phyloP scores from a whole-genome alignment of 2,113 vertebrate species.

The Chauna torquata region DNA sequence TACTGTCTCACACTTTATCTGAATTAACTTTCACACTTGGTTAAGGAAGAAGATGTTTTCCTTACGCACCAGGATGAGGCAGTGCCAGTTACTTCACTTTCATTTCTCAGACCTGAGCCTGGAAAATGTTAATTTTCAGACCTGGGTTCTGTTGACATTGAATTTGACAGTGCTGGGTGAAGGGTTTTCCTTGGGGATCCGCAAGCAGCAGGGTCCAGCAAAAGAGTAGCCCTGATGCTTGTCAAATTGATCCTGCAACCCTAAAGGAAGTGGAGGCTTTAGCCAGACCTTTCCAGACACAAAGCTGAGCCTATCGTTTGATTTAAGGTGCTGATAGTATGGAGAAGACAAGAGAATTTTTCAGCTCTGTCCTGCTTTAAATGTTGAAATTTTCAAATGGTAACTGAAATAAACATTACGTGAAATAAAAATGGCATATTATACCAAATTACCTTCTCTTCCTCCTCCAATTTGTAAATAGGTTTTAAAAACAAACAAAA shows the following conservation, averaged over 20 bases:
- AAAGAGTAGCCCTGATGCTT: not conserved
- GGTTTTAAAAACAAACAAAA: not conserved
- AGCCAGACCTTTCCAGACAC: not conserved
- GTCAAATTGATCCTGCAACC: not conserved
- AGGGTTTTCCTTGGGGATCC: not conserved
- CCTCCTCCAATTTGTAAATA: not conserved
- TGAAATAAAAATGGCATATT: not conserved
- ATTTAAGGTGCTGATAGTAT: not conserved
- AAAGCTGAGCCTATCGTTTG: not conserved
- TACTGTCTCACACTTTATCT: constrained; percentile 51
- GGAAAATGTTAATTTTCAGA: not conserved
- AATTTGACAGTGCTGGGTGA: not conserved
- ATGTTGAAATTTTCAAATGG: not conserved
- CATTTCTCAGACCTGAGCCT: not conserved
- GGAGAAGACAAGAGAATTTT: not conserved
- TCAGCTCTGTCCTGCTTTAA: not conserved
- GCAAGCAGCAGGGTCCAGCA: not conserved
- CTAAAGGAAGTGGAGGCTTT: not conserved
- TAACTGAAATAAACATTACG: not conserved
- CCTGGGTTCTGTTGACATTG: not conserved
- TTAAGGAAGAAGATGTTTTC: not conserved
- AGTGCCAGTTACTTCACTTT: not conserved
- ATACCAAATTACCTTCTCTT: not conserved
- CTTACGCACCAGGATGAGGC: not conserved
- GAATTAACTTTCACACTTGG: constrained; percentile 64